Evolutionary conservation across 2,797 vertebrate species (phyloP).

Genomic region (Lerista edwardsae): DNA sequence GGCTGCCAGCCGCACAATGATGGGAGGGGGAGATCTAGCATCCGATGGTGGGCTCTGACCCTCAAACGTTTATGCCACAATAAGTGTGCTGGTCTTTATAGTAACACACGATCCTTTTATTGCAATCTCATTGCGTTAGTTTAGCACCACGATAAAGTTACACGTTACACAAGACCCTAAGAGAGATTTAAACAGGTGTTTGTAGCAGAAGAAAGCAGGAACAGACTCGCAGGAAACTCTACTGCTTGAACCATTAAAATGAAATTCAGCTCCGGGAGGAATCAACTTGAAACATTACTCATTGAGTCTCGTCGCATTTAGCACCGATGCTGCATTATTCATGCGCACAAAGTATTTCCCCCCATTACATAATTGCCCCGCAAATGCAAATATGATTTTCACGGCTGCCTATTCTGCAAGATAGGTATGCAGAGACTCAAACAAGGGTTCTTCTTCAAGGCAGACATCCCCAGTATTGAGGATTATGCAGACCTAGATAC

Average conservation of each 20-base stretch:
- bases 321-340: background rate
- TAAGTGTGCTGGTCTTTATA: background rate
- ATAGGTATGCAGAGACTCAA: background rate
- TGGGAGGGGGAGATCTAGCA: background rate
- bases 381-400: slow-evolving; percentile 38
- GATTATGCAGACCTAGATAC: background rate
- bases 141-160: background rate
- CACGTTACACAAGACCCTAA: background rate
- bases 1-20: too few species aligned
- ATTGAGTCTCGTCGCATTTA: background rate
- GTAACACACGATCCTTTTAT: background rate
- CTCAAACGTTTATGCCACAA: background rate
- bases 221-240: background rate
- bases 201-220: background rate
- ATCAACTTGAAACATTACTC: background rate
- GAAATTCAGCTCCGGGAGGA: slow-evolving; percentile 1
- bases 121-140: background rate
- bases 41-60: background rate
- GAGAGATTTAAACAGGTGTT: background rate
- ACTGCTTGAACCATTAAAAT: background rate
- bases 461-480: background rate
- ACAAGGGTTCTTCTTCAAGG: background rate
- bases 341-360: slow-evolving; percentile 13
- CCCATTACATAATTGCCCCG: slow-evolving; percentile 12
- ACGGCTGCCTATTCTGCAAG: slow-evolving; percentile 14